Percentiles rank a stretch among this genome's conserved stretches.
Evolutionary conservation across 2,888 invertebrate genomes (phyloP).

Genomic region (Chrysolina americana): DNA sequence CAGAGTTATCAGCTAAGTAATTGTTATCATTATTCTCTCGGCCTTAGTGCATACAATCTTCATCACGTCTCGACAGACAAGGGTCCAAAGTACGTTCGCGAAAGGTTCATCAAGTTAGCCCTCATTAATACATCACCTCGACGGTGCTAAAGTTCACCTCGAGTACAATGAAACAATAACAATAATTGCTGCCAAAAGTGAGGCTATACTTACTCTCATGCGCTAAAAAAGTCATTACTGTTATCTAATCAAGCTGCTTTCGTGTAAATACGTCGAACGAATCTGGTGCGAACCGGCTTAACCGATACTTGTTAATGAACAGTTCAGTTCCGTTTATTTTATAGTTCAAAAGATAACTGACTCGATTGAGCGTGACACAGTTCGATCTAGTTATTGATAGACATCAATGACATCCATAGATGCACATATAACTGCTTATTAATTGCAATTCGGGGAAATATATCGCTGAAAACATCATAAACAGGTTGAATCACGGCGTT

Average conservation of each 20-base stretch:
- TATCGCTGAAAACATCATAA: neutral
- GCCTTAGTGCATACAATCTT: too few species aligned
- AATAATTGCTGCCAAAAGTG: conserved; percentile 4
- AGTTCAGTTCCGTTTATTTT: conserved; percentile 2
- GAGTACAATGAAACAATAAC: neutral
- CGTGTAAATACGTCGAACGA: neutral
- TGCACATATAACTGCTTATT: neutral
- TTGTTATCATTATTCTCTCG: too few species aligned
- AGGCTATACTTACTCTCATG: conserved; percentile 11
- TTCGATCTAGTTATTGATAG: neutral
- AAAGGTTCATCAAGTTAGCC: too few species aligned
- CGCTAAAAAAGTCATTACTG: conserved; percentile 24
- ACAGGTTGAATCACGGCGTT: too few species aligned
- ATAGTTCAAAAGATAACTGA: neutral
- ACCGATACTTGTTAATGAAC: neutral
- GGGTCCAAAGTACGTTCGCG: neutral
- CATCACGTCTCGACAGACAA: neutral
- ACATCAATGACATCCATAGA: neutral
- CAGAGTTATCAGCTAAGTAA: too few species aligned
- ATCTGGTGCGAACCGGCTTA: neutral
- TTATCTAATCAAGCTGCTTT: conserved; percentile 23
- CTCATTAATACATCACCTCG: too few species aligned
- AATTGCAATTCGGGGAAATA: neutral
- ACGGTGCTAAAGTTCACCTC: neutral
- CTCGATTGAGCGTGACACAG: neutral